A percentile compares a stretch with the other conserved stretches of the same genome.
phyloP scores from a whole-genome alignment of 2,113 vertebrate genomes.

The Cyanocitta stelleri region DNA sequence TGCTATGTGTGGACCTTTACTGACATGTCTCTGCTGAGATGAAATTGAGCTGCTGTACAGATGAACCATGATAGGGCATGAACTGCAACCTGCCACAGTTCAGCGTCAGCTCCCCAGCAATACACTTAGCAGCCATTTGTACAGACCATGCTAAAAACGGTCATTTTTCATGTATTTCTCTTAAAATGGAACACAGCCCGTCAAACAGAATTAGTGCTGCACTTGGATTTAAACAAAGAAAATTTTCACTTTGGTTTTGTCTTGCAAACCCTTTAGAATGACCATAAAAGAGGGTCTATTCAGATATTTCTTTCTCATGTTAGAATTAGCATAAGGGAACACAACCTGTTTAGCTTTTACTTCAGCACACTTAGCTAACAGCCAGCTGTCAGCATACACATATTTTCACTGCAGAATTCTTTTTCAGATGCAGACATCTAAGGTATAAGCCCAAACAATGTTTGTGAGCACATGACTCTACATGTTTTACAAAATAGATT shows the following conservation, averaged over 20 bases:
- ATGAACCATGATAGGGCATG: not conserved
- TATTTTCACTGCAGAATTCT: not conserved
- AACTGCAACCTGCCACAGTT: not conserved
- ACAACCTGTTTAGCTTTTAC: not conserved
- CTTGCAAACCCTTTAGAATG: not conserved
- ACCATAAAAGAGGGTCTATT: not conserved
- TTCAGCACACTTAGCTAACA: not conserved
- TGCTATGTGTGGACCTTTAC: accelerated
- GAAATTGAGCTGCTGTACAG: not conserved
- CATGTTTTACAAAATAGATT: not conserved
- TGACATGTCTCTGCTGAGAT: not conserved
- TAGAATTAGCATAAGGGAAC: not conserved
- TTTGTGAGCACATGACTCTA: not conserved
- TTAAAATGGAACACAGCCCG: not conserved
- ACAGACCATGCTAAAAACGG: not conserved
- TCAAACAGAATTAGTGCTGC: not conserved
- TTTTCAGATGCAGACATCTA: not conserved
- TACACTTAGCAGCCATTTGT: not conserved
- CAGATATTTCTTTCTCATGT: not conserved
- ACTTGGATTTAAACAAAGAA: not conserved
- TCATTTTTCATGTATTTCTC: not conserved
- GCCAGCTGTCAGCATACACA: not conserved
- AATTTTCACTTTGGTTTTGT: not conserved
- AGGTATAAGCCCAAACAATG: not conserved
- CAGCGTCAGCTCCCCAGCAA: not conserved